Base-by-base conservation (phyloP, 2,797 vertebrate species). In the Buceros bicornis region DNA sequence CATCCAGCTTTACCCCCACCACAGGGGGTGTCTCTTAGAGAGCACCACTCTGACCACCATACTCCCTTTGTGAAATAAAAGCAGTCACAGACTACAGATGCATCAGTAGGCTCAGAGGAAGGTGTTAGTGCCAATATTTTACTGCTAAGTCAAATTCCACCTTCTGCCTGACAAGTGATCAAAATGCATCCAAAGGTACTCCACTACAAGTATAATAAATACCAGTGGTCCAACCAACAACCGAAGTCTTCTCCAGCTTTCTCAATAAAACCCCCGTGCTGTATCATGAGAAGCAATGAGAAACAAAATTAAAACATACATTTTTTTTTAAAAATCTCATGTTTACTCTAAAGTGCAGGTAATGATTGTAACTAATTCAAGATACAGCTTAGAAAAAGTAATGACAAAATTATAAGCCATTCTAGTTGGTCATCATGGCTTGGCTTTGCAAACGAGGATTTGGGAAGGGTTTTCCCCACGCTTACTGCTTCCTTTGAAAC, bases 31-130 rank as follows among this genome's bases (percentile, higher is more conserved):
- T 33, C 33, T 33, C 33, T 33, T 33, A 33, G 33, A 33, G 33
- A 33, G 33, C 33, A 33, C 50, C 37, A 69, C 24, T 80, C 26
- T 0, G 0, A 29, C 8, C 0, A 0, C 37, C 37, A 12, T 16
- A 24, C 15, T 66, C 7, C 13, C 13, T 43, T 58, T 18, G 16
- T 40, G 67, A 78, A 73, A n/a, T 12, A 57, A 67, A 62, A 15
- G 33, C 56, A 45, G 57, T 40, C 17, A 10, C n/a, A 54, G 29
- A 33, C 25, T 25, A 18, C 21, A 45, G 42, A 35, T 18, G 18
- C 18, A 35, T 20, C 12, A 29, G 26, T 25, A 80, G 8, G 6
- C 24, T 25, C 13, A 42, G 25, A 72, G 19, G 13, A 66, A 72
- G 6, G 10, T 22, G 12, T 15, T 37, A 11, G 25, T 40, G 45